Evolutionary conservation across 2,888 invertebrate genomes (phyloP).

Genomic region (Resseliella maxima): DNA sequence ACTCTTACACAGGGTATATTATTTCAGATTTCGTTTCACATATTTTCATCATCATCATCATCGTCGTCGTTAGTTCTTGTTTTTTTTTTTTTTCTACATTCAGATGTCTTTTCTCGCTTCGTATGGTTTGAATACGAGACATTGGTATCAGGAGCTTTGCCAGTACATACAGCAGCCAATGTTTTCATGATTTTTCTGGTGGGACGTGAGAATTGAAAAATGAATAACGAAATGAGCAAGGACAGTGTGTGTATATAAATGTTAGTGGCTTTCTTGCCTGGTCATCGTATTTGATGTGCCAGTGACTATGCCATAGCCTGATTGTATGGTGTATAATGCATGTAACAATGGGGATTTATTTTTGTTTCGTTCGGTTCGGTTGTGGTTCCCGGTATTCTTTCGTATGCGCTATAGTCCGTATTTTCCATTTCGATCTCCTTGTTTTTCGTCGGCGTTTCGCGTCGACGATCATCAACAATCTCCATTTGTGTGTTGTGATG

Average conservation of each 20-base stretch:
- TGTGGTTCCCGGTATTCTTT: background rate
- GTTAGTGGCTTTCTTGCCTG: conserved; percentile 5
- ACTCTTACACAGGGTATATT: conserved; percentile 11
- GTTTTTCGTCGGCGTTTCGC: conserved; percentile 49
- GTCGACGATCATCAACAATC: conserved; percentile 45
- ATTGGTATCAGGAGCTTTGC: conserved; percentile 7
- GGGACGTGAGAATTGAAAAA: background rate
- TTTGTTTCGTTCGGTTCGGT: conserved; percentile 23
- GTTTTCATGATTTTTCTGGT: conserved; percentile 11
- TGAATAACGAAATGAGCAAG: background rate
- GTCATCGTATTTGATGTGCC: conserved; percentile 19
- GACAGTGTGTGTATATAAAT: background rate
- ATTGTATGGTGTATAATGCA: conserved; percentile 3
- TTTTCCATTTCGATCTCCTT: conserved; percentile 26
- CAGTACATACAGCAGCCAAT: background rate
- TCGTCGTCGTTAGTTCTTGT: background rate
- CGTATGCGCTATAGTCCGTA: background rate
- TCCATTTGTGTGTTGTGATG: background rate
- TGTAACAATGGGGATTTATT: conserved; percentile 22
- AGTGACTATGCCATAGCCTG: too few relatives aligned
- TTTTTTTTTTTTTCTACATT: too few relatives aligned
- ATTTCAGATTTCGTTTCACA: conserved; percentile 12
- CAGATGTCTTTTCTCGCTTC: too few relatives aligned
- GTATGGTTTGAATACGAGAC: background rate
- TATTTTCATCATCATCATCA: background rate